A percentile compares a stretch with the other conserved stretches of the same genome.
phyloP scores from a whole-genome alignment of 2,113 vertebrate genomes.

The Colossoma macropomum region DNA sequence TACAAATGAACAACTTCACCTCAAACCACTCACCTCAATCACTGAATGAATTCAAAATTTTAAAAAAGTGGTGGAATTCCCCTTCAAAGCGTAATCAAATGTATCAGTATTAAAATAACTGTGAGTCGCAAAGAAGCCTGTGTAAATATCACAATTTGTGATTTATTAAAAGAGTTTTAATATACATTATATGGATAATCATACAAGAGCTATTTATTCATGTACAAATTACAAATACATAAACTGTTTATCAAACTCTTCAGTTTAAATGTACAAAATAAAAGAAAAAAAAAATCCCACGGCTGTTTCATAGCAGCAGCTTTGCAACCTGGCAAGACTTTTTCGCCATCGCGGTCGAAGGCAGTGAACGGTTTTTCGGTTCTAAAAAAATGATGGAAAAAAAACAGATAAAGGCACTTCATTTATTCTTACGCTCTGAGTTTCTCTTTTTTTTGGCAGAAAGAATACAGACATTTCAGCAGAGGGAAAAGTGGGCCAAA shows the following conservation, averaged over 20 bases:
- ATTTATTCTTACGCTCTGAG: constrained; percentile 56
- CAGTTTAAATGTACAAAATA: constrained; percentile 84
- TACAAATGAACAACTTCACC: too few species aligned
- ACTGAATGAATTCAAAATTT: too few species aligned
- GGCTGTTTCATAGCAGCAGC: constrained; percentile 89
- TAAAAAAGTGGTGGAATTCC: too few species aligned
- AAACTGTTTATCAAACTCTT: constrained; percentile 78
- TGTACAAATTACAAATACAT: constrained; percentile 90
- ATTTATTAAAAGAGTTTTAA: constrained; percentile 90
- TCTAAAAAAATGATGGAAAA: too few species aligned
- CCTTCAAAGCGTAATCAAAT: too few species aligned
- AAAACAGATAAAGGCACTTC: constrained; percentile 67
- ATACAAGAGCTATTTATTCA: constrained; percentile 85
- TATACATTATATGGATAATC: constrained; percentile 90
- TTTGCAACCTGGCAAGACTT: constrained; percentile 86
- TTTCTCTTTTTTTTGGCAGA: not conserved
- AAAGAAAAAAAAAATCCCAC: constrained; percentile 73
- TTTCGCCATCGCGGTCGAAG: constrained; percentile 70
- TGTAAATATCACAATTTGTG: constrained; percentile 77
- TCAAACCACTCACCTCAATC: too few species aligned
- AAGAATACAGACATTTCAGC: constrained; percentile 14
- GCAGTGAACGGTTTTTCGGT: constrained; percentile 72
- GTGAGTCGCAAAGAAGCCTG: constrained; percentile 21
- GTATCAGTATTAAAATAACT: too few species aligned
- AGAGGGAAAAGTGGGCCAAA: not conserved